Base-by-base conservation (phyloP, 2,113 vertebrate genomes). In the Potamarius usumacintae region DNA sequence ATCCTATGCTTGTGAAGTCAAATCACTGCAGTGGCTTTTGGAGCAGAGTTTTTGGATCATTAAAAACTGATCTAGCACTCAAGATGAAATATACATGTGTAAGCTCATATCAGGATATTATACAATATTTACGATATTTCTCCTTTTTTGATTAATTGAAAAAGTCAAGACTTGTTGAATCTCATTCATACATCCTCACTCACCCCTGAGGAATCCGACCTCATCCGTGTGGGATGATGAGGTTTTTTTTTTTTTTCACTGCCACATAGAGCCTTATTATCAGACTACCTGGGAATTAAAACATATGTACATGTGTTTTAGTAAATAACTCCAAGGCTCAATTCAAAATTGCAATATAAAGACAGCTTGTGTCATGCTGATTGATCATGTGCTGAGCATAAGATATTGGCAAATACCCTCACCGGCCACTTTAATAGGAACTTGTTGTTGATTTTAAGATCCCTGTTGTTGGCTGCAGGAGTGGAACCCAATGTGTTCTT, bases 21-120 rank as follows among this genome's bases (percentile, higher is more conserved):
- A 81, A 87, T 79, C 72, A 78, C 83, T 79, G 80, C 67, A 57
- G 74, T 83, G 42, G 58, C 7, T 52, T 77, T 72, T 72, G 27
- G 7, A 87, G 63, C 85, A n/a, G 30, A 63, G 57, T 2, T 52
- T 7, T 25, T 82, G 71, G 65, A 80, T 89, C 76, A 81, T 90
- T 88, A 72, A 88, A 71, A 52, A 65, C 86, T 76, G 58, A 76
- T 84, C 81, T 57, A 18, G 27, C 25, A 80, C 57, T 67, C 30
- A 7, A 57, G 25, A 77, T 71, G 65, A 90, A 90, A 84, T 78
- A 53, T 84, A 82, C 71, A 88, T 60, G 76, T 58, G 62, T 86
- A 72, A 58, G 25, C 77, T 60, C 84, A 30, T 42, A 55, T 71
- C 53, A 42, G 65, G 12, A 67, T 25, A 55, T 48, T 12, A 67